A percentile compares a stretch with the other conserved stretches of the same genome.
Conservation (phyloP, 2,888 invertebrate species). For the Caenorhabditis sinica region DNA sequence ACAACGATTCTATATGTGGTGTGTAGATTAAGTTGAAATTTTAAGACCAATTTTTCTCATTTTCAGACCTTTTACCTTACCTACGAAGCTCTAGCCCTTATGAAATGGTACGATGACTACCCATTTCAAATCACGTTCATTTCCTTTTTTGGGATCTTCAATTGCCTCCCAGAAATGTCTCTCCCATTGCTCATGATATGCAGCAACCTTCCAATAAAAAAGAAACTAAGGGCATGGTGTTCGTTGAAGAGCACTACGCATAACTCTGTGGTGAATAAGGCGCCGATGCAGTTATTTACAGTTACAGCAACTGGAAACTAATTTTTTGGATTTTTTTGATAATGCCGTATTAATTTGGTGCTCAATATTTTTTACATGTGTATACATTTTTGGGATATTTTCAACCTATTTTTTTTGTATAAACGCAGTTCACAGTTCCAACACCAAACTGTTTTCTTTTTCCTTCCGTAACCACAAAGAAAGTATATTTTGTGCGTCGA, state of each 20-base stretch:
- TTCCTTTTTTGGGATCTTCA: background rate
- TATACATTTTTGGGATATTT: too few relatives aligned
- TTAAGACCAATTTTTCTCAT: too few relatives aligned
- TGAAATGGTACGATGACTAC: background rate
- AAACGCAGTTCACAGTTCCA: background rate
- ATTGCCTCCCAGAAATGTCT: slow-evolving; percentile 11
- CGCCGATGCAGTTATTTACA: too few relatives aligned
- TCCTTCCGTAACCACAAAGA: background rate
- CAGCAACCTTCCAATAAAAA: background rate
- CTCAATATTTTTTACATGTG: too few relatives aligned
- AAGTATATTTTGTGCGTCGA: background rate
- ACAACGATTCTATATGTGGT: slow-evolving; percentile 9
- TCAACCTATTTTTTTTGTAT: too few relatives aligned
- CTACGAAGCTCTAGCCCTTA: background rate
- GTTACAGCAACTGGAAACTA: too few relatives aligned
- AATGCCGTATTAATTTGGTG: too few relatives aligned
- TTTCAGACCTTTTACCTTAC: background rate
- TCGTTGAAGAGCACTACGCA: background rate
- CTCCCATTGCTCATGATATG: slow-evolving; percentile 9
- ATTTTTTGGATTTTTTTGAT: too few relatives aligned
- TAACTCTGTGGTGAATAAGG: too few relatives aligned
- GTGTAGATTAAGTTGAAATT: background rate
- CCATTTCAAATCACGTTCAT: background rate
- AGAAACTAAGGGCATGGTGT: background rate
- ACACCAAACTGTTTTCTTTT: background rate